Base-by-base conservation (phyloP, 2,113 vertebrate species). In the Mus pahari region DNA sequence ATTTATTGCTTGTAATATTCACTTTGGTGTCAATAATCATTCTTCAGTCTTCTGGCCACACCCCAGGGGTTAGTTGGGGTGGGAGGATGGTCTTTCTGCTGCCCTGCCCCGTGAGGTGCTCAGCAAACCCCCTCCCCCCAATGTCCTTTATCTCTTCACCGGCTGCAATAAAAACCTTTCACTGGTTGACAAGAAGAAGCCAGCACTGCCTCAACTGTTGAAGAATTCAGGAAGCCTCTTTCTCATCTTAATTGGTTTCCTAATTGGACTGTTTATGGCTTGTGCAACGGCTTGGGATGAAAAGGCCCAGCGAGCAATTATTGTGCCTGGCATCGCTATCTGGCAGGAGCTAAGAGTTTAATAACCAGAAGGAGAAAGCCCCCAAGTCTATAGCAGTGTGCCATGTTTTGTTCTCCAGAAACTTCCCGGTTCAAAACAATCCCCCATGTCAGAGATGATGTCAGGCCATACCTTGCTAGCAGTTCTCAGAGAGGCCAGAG, bases 251-350 rank as follows among this genome's bases (percentile, higher is more conserved):
- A 99, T 99, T 99, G 99, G 99, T 99, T 99, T 98, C 99, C 99
- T 99, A 99, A 99, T 99, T 99, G 99, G 99, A 98, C 99, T 99
- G 99, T 99, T 99, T 99, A 99, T 99, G 99, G 99, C 99, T 98
- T 98, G 98, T 98, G 98, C 98, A 98, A 99, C 98, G 98, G 99
- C 98, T 99, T 95, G 98, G 98, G 99, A 99, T 99, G 98, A 99
- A 99, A 99, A 98, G 98, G 98, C 99, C 98, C 96, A 97, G 98
- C 86, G 97, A 98, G 98, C 98, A 98, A 99, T 99, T 99, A 99
- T 98, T 98, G 98, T 97, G 97, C 97, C 98, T 98, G 98, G 98
- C 98, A 98, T 98, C 98, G 97, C 98, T 98, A 96, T 98, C 98
- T 98, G 98, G 98, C 98, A 97, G 98, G 98, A 98, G 98, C 98